Evolutionary conservation across 1,140 invertebrate genomes (phyloP), one percentile per base, ranked within the genome.

Genomic region (Drosophila sp.): DNA sequence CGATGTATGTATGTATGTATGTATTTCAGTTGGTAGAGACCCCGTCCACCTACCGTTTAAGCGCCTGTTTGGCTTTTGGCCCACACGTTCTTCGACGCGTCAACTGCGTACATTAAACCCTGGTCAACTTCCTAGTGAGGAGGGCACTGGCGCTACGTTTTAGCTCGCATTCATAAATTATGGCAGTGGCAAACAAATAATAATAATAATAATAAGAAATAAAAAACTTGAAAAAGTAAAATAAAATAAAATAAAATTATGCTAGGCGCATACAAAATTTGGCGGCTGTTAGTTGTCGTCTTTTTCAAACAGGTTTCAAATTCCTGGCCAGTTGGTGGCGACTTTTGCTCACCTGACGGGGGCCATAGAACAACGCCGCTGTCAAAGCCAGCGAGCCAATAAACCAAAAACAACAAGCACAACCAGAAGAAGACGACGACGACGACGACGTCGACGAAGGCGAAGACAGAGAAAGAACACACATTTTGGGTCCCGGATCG

Each of bases 281-380:
- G 2, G 41, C 41, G 13, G 41, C 16, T 43, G 14, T 16, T 18
- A 16, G 14, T 43, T 43, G 41, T 4, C 41, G 8, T 43, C 36
- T 65, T 18, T 78, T 58, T 78, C 83, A 82, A 89, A 89, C 83
- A 83, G 83, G 83, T 89, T 89, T 89, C 83, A 89, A 89, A 89
- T 89, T 89, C 83, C 83, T 78, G 77, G 76, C 74, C 82, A 76
- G 72, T 71, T 70, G 66, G 48, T 67, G 25, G 71, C 45, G 46
- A 59, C 64, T 73, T 72, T 67, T 34, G 70, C 74, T 65, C 79
- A 72, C 41, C 80, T 78, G 80, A 84, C 81, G 14, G 43, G 41
- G 48, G 46, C 53, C 67, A 61, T 65, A 58, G 66, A 67, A 72
- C 41, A 4, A 46, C 25, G 27, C 8, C 36, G 7, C 27, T 4